Percentiles rank a stretch among this genome's conserved stretches.
Evolutionary conservation across 2,888 invertebrate species (phyloP).

Genomic region (Chymomyza caudatula): DNA sequence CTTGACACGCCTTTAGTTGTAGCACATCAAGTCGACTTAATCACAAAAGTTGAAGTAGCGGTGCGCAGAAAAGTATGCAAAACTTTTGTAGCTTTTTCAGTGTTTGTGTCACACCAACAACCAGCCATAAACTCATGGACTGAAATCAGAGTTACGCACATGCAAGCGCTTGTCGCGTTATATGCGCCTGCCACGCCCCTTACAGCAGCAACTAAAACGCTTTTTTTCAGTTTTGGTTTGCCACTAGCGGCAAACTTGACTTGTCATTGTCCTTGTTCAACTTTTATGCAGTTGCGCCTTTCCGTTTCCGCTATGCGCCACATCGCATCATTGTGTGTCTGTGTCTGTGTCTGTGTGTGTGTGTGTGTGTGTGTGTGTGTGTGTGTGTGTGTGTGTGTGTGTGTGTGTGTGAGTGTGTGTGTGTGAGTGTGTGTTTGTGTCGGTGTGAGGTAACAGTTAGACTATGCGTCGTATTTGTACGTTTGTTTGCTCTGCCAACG

Average conservation of each 20-base stretch:
- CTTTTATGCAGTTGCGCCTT: constrained; percentile 39
- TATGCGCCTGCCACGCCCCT: background rate
- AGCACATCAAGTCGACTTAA: constrained; percentile 37
- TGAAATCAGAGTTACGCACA: constrained; percentile 4
- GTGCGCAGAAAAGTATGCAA: constrained; percentile 22
- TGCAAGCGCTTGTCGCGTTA: background rate
- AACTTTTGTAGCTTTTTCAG: constrained; percentile 28
- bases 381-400: too few relatives aligned
- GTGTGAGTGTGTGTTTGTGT: too few relatives aligned
- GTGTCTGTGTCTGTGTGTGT: too few relatives aligned
- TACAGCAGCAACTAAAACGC: background rate
- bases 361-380: background rate
- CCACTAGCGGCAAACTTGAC: background rate
- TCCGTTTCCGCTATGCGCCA: constrained; percentile 36
- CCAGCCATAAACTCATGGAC: background rate
- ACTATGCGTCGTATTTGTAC: background rate
- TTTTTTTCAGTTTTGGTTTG: background rate
- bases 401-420: background rate
- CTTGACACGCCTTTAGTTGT: background rate
- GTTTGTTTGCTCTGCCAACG: too few relatives aligned
- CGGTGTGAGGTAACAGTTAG: too few relatives aligned
- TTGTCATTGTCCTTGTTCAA: constrained; percentile 12
- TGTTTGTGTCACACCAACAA: constrained; percentile 12
- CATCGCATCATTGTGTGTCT: background rate
- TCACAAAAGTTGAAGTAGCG: constrained; percentile 39